A percentile compares a stretch with the other conserved stretches of the same genome.
Conservation (phyloP, 2,888 invertebrate genomes). For the Spicauda simplicius region DNA sequence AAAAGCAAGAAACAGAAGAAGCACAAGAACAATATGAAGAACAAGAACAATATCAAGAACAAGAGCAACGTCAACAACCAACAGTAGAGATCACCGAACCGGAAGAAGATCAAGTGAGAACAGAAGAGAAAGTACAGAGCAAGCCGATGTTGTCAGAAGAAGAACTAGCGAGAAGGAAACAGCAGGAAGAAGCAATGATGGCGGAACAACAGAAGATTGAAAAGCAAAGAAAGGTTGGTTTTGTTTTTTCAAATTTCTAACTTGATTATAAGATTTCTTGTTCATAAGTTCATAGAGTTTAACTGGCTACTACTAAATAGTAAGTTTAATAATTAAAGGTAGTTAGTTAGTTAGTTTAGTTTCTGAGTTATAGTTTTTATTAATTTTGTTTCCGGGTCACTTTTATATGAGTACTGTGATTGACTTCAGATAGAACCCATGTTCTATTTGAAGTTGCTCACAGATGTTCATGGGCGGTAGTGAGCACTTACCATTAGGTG, state of each 20-base stretch:
- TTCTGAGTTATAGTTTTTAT: no score
- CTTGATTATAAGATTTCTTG: no score
- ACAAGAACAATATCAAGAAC: constrained; percentile 16
- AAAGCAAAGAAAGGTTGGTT: constrained; percentile 70
- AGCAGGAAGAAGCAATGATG: constrained; percentile 57
- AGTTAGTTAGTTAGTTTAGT: no score
- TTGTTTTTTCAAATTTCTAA: not conserved
- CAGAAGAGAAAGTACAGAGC: constrained; percentile 24
- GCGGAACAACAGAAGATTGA: constrained; percentile 65
- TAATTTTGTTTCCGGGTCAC: no score
- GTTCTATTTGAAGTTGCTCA: no score
- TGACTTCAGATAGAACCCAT: no score
- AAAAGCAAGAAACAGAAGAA: constrained; percentile 25
- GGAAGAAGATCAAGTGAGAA: constrained; percentile 16
- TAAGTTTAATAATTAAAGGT: no score
- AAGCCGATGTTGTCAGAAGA: constrained; percentile 49
- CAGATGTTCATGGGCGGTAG: no score
- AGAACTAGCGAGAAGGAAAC: constrained; percentile 46
- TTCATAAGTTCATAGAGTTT: no score
- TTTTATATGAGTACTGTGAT: no score
- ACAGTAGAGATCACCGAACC: constrained; percentile 40
- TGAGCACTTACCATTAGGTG: no score
- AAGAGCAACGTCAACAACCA: constrained; percentile 26
- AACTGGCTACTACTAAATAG: no score
- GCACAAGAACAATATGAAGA: constrained; percentile 19